Base-by-base conservation (phyloP, 2,113 vertebrate genomes). In the Trichomycterus rosablanca region DNA sequence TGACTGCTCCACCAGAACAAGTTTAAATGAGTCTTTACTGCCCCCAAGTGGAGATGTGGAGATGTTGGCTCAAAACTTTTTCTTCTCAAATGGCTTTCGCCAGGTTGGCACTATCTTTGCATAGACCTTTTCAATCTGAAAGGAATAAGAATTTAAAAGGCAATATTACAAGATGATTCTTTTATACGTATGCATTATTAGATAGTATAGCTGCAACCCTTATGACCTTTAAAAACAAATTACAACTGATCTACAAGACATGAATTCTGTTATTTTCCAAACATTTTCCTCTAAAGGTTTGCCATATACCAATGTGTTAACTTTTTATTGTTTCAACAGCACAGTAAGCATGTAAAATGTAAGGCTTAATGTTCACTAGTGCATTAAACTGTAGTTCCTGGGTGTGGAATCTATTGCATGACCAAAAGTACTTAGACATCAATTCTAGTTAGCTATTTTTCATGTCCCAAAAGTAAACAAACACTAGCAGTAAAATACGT, bases 51-150 rank as follows among this genome's bases (percentile, higher is more conserved):
- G 63, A 28, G 9, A 50, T 5, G 6, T 12, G 26, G 14, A 35
- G 39, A 42, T 20, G 15, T 32, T 35, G n/a, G 3, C 26, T 84
- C 62, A 88, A 72, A 88, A 68, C 34, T 72, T 65, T 24, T 78
- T 86, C 51, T 81, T 30, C 23, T 80, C 52, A 20, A 89, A 83
- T 10, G 76, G 77, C 22, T 83, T 79, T 76, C 80, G 76, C 87
- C 87, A 89, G 40, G 82, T 64, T 0, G 76, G 81, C 67, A 81
- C 71, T 70, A 89, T 86, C 66, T 79, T 64, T 3, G 65, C 1
- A 2, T 89, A 89, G 40, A 86, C 26, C 8, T 12, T 75, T 28
- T 67, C 63, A 56, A 74, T 72, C 70, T 70, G 19, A 2, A 70
- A 67, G 40, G 6, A 32, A 18, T 3, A 60, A 14, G 28, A 24